A percentile compares a stretch with the other conserved stretches of the same genome.
These are phyloP conservation scores for Rhynchotus rufescens DNA, from an alignment of 2,797 vertebrate species.

Conservation along the genomic window DNA sequence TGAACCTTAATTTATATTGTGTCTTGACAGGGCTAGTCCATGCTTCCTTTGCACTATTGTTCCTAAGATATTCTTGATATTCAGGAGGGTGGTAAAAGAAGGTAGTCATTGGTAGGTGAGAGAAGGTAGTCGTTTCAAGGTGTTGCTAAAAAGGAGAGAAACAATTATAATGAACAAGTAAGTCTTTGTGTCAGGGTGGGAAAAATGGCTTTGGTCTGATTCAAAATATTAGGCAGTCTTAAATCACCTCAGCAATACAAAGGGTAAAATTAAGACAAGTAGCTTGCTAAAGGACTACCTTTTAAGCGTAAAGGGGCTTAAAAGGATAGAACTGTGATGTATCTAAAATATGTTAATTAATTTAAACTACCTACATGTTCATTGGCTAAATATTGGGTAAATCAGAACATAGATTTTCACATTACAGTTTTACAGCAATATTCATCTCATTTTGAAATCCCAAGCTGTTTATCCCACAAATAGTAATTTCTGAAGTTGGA, in stretches of 20 bases:
- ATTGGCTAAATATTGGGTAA: not conserved
- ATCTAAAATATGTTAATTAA: not conserved
- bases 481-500: not conserved
- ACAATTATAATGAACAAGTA: not conserved
- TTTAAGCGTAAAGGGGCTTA: not conserved
- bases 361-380: not conserved
- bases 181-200: not conserved
- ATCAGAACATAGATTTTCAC: not conserved
- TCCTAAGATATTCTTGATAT: not conserved
- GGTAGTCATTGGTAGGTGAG: not conserved
- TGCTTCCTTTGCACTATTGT: not conserved
- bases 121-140: not conserved
- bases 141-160: not conserved
- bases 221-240: not conserved
- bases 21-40: not conserved
- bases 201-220: not conserved
- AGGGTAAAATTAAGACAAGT: not conserved
- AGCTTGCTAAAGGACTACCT: not conserved
- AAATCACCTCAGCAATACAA: not conserved
- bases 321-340: not conserved
- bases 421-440: not conserved
- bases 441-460: not conserved
- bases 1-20: not conserved
- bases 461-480: not conserved
- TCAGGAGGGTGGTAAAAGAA: not conserved